phyloP scores from a whole-genome alignment of 2,797 vertebrate species.

The Fringilla coelebs region DNA sequence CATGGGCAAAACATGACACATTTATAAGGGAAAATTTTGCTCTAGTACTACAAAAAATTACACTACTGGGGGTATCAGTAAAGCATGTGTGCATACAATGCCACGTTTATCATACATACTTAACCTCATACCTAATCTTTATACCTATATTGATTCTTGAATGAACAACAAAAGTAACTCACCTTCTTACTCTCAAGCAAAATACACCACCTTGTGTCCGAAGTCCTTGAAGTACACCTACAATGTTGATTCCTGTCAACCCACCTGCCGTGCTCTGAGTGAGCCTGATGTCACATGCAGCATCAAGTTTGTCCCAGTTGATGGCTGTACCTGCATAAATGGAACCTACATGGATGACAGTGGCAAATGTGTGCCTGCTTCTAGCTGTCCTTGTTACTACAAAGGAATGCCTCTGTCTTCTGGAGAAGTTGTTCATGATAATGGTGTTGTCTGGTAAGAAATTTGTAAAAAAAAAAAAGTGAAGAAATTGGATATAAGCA shows the following conservation, averaged over 20 bases:
- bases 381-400: conserved; percentile 84
- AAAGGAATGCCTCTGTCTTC: conserved; percentile 75
- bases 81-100: background rate
- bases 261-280: conserved; percentile 79
- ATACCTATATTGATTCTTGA: background rate
- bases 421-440: conserved; percentile 80
- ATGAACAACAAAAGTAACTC: background rate
- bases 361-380: conserved; percentile 80
- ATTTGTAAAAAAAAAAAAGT: background rate
- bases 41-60: background rate
- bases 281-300: conserved; percentile 77
- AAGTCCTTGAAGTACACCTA: conserved; percentile 79
- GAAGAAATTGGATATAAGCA: background rate
- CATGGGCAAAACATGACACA: background rate
- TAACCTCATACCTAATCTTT: background rate
- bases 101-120: background rate
- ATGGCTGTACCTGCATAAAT: conserved; percentile 81
- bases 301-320: conserved; percentile 78
- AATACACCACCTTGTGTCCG: conserved; percentile 77
- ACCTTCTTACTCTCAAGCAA: conserved; percentile 69
- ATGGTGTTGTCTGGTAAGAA: conserved; percentile 81
- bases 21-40: background rate
- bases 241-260: conserved; percentile 70
- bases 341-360: conserved; percentile 81
- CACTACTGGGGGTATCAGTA: background rate